Conservation (phyloP, 2,797 vertebrate species). For the Cirrhinus molitorella region DNA sequence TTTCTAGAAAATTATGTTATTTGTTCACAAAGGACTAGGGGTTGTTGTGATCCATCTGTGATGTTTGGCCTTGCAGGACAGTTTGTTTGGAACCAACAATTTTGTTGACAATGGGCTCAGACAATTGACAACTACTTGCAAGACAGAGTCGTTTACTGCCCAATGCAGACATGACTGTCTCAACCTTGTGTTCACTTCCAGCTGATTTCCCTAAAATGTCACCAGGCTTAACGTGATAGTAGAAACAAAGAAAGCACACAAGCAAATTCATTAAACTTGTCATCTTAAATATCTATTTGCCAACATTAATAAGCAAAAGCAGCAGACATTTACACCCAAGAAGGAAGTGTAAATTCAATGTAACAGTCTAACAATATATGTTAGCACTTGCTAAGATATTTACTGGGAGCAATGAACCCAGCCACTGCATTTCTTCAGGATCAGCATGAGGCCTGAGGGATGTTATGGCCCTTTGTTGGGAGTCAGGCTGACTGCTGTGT, state of each 20-base stretch:
- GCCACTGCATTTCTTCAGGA: not conserved
- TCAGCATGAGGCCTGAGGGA: not conserved
- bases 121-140: not conserved
- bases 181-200: not conserved
- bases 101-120: not conserved
- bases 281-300: not conserved
- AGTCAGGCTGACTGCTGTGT: constrained; percentile 10
- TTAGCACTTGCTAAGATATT: constrained; percentile 3
- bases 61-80: not conserved
- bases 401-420: not conserved
- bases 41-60: not conserved
- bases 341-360: not conserved
- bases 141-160: not conserved
- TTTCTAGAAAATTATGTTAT: not conserved
- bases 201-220: not conserved
- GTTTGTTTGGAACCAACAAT: constrained; percentile 1
- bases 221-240: not conserved
- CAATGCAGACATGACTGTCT: not conserved
- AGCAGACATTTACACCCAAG: not conserved
- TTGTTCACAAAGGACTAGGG: not conserved
- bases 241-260: not conserved
- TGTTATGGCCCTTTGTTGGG: not conserved
- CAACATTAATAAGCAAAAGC: not conserved
- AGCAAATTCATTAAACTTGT: not conserved
- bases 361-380: not conserved